phyloP scores from a whole-genome alignment of 2,888 invertebrate species.

The Drosophila mimetica region DNA sequence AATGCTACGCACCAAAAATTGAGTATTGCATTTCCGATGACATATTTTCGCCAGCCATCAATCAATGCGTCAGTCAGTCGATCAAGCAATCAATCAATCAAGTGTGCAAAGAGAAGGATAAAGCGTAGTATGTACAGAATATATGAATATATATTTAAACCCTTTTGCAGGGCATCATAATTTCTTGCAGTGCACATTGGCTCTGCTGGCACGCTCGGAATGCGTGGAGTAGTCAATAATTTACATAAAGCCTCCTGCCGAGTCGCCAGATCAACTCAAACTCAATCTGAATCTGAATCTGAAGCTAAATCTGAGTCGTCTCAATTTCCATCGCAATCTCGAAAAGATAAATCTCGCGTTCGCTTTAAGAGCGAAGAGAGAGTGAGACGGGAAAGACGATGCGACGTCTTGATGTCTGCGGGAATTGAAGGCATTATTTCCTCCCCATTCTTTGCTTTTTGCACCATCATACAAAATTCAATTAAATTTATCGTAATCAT shows the following conservation, averaged over 20 bases:
- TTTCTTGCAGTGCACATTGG: constrained; percentile 7
- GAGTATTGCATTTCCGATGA: constrained; percentile 16
- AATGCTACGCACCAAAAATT: constrained; percentile 15
- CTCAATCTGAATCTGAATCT: constrained; percentile 31
- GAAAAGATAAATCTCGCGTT: constrained; percentile 14
- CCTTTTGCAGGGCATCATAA: not conserved
- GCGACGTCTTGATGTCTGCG: constrained; percentile 26
- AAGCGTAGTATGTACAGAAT: constrained; percentile 28
- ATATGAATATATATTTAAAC: not conserved
- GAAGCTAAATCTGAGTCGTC: constrained; percentile 25
- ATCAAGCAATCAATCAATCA: constrained; percentile 46
- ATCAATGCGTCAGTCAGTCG: constrained; percentile 47
- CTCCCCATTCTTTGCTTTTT: constrained; percentile 10
- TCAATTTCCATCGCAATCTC: constrained; percentile 32
- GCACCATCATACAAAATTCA: constrained; percentile 61
- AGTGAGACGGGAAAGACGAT: not conserved
- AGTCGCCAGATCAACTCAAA: constrained; percentile 18
- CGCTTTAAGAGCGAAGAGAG: not conserved
- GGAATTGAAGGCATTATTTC: constrained; percentile 31
- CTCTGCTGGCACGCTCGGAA: constrained; percentile 8
- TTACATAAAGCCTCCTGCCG: constrained; percentile 14
- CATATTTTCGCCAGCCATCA: constrained; percentile 43
- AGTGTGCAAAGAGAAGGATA: constrained; percentile 31
- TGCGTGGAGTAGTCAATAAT: constrained; percentile 33
- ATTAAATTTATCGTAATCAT: constrained; percentile 69